These are phyloP conservation scores for Drosophila mimica DNA, from an alignment of 2,888 invertebrate genomes.

Conservation along the genomic window DNA sequence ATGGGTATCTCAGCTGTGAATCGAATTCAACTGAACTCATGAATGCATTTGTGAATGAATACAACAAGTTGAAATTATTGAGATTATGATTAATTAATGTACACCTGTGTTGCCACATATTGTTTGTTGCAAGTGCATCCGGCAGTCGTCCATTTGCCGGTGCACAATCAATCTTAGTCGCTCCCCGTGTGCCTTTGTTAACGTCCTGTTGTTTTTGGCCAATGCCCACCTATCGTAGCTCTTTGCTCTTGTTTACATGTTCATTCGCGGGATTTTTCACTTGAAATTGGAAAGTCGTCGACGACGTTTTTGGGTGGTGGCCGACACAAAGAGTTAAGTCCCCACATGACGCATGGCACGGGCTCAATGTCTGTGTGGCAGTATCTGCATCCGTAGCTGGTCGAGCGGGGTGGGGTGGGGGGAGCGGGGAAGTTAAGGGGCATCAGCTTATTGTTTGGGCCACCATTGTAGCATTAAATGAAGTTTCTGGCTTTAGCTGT, in stretches of 20 bases:
- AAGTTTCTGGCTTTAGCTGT: constrained; percentile 57
- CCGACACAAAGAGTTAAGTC: constrained; percentile 71
- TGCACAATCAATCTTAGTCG: constrained; percentile 38
- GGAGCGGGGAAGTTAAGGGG: background rate
- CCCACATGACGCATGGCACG: constrained; percentile 51
- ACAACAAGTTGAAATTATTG: background rate
- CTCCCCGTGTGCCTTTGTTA: constrained; percentile 40
- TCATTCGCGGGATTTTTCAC: constrained; percentile 81
- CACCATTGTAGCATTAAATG: constrained; percentile 73
- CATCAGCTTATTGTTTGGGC: constrained; percentile 58
- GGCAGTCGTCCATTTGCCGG: background rate
- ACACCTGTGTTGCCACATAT: background rate
- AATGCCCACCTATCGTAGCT: constrained; percentile 62
- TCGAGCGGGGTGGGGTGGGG: too few species aligned
- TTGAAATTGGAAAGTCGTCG: constrained; percentile 79
- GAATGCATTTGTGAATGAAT: background rate
- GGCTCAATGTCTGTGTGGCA: constrained; percentile 8
- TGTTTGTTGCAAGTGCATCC: constrained; percentile 23
- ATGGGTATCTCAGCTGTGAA: background rate
- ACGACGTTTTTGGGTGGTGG: constrained; percentile 40
- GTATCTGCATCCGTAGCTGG: constrained; percentile 7
- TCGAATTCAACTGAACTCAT: background rate
- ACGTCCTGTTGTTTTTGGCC: constrained; percentile 33
- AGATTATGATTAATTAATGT: background rate
- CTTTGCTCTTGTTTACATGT: constrained; percentile 71